Conservation (phyloP, 2,797 vertebrate genomes). For the Lates japonicus region DNA sequence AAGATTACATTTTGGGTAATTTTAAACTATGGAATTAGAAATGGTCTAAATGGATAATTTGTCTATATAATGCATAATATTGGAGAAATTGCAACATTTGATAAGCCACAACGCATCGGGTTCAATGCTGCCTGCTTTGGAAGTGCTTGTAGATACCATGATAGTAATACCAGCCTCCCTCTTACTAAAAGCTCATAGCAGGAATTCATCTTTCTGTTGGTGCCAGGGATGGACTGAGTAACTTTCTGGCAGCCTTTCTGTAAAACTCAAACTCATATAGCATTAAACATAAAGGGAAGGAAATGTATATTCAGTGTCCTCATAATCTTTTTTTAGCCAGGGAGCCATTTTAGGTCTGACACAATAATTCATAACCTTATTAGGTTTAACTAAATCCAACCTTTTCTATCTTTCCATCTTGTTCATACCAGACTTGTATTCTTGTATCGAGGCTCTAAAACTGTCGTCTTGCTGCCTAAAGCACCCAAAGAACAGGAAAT, state of each 20-base stretch:
- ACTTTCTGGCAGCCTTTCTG: neutral
- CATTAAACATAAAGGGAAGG: slow-evolving; percentile 9
- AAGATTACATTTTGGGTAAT: neutral
- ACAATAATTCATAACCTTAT: neutral
- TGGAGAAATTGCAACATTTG: neutral
- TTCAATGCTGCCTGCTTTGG: neutral
- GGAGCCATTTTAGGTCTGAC: neutral
- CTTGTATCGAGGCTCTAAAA: neutral
- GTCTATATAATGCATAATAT: neutral
- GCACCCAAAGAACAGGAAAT: neutral
- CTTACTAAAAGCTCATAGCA: slow-evolving; percentile 12
- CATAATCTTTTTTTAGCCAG: neutral
- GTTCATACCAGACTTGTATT: neutral
- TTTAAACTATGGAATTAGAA: neutral
- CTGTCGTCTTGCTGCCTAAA: neutral
- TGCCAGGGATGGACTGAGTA: slow-evolving; percentile 4
- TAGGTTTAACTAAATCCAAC: neutral
- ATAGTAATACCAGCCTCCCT: neutral
- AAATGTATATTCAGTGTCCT: slow-evolving; percentile 5
- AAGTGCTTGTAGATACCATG: neutral
- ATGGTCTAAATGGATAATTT: neutral
- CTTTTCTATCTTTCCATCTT: neutral
- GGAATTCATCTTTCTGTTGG: slow-evolving; percentile 16
- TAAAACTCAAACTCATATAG: neutral
- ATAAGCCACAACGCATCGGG: neutral